Evolutionary conservation across 1,140 invertebrate species (phyloP).

Genomic region (Oreohelix idahoensis): DNA sequence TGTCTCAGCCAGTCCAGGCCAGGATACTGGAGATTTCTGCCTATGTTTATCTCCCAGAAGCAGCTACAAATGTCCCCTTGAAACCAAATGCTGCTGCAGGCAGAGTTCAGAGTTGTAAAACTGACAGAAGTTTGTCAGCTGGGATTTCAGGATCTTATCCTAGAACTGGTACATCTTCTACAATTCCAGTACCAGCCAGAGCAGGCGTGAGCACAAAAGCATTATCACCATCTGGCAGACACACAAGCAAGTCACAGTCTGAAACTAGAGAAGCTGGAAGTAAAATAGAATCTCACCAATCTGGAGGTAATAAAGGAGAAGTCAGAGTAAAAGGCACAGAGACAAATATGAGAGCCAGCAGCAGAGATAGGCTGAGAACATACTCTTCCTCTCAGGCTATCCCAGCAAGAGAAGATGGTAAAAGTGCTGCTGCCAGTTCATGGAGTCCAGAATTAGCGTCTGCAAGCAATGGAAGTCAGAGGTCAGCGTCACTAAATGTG

Average conservation of each 20-base stretch:
- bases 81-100: not conserved
- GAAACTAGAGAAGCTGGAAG: not conserved
- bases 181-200: not conserved
- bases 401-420: not conserved
- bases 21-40: constrained; percentile 49
- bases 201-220: not conserved
- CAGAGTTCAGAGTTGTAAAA: not conserved
- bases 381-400: not conserved
- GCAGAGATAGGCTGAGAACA: not conserved
- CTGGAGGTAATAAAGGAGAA: not conserved
- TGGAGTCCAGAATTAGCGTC: not conserved
- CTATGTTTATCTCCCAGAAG: constrained; percentile 5
- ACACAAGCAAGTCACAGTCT: not conserved
- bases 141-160: not conserved
- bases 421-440: too few species aligned
- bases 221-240: not conserved
- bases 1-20: constrained; percentile 46
- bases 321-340: not conserved
- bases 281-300: not conserved
- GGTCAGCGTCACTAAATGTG: not conserved
- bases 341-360: not conserved
- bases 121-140: not conserved
- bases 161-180: not conserved
- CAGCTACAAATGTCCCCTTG: not conserved
- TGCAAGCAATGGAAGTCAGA: not conserved